Evolutionary conservation across 1,140 invertebrate genomes (phyloP).

Genomic region (Dermatophagoides farinae): DNA sequence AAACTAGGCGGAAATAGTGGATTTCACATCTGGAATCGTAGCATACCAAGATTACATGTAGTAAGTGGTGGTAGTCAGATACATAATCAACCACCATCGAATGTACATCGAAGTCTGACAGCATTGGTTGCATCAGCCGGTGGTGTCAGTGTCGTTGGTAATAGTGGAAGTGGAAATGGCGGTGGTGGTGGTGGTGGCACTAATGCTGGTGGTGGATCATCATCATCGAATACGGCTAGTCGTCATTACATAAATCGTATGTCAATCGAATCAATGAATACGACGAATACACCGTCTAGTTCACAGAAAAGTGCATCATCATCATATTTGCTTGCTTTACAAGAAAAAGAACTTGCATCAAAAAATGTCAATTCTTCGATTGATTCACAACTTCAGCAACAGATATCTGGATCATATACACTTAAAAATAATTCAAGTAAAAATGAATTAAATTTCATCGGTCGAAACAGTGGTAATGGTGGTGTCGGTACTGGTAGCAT

Average conservation of each 20-base stretch:
- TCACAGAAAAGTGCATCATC: constrained; percentile 15
- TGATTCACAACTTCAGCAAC: constrained; percentile 10
- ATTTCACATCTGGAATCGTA: constrained; percentile 3
- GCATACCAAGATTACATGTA: constrained; percentile 11
- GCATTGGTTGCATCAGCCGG: neutral
- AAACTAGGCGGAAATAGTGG: neutral
- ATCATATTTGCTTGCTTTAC: constrained; percentile 12
- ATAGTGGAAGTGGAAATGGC: neutral
- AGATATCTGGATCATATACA: neutral
- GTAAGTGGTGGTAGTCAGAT: neutral
- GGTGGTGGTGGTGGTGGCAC: too few relatives aligned
- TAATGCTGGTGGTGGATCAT: neutral
- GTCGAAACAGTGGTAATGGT: too few relatives aligned
- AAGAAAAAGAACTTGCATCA: constrained; percentile 11
- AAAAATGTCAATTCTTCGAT: constrained; percentile 12
- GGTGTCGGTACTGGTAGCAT: too few relatives aligned
- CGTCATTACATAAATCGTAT: constrained; percentile 9
- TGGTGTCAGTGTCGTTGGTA: neutral
- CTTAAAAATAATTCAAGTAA: too few relatives aligned
- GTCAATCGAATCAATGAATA: constrained; percentile 7
- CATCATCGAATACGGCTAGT: neutral
- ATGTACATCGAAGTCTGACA: constrained; percentile 13
- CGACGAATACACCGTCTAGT: neutral
- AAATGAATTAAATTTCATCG: too few relatives aligned
- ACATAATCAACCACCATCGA: neutral